A percentile compares a stretch with the other conserved stretches of the same genome.
These are phyloP conservation scores for Chaetodon auriga DNA, from an alignment of 2,113 vertebrate species.

Conservation along the genomic window DNA sequence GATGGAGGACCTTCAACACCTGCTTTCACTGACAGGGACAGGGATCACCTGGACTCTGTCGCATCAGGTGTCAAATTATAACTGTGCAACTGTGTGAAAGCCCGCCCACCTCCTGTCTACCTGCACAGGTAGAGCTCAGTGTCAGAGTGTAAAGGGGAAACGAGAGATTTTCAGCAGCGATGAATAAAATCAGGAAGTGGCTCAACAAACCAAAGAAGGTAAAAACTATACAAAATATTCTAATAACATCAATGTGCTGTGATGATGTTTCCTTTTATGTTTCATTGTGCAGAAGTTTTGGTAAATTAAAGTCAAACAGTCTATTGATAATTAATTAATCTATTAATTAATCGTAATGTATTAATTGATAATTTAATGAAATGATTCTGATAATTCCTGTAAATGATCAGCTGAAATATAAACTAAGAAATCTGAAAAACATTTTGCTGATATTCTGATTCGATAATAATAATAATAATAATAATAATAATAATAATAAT, in stretches of 20 bases:
- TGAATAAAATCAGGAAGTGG: conserved; percentile 21
- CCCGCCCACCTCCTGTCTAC: background rate
- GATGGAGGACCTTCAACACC: too few relatives aligned
- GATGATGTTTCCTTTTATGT: background rate
- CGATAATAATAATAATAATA: too few relatives aligned
- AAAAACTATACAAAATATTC: background rate
- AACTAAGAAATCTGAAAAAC: background rate
- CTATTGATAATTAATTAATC: too few relatives aligned
- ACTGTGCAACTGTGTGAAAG: background rate
- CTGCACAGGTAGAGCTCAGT: background rate
- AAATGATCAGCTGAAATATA: background rate
- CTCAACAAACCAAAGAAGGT: conserved; percentile 21
- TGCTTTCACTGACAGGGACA: too few relatives aligned
- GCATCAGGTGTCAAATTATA: background rate
- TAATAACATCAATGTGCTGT: background rate
- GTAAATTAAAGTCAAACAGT: too few relatives aligned
- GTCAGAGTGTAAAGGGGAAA: background rate
- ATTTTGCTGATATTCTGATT: background rate
- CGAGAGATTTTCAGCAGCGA: background rate
- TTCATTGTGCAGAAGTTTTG: background rate
- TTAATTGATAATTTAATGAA: background rate
- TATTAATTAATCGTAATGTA: too few relatives aligned
- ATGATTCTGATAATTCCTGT: background rate
- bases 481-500: background rate
- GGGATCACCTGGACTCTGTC: background rate